phyloP scores from a whole-genome alignment of 35 echinoderm and acorn worm genomes.

The Lytechinus pictus region DNA sequence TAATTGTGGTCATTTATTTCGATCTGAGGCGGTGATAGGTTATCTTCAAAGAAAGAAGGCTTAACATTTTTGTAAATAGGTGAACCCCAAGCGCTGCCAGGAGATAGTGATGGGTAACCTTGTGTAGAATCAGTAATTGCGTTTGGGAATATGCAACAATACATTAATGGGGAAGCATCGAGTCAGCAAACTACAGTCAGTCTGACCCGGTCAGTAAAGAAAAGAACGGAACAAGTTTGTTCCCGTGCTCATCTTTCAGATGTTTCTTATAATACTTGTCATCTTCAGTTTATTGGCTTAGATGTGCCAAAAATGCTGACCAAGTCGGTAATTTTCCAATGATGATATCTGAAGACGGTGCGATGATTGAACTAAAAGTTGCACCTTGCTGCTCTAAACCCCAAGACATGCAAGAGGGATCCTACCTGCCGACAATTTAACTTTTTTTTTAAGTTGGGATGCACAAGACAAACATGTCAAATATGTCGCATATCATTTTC shows the following conservation, averaged over 20 bases:
- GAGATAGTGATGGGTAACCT: background rate
- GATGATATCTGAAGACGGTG: background rate
- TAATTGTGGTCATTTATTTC: background rate
- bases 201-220: background rate
- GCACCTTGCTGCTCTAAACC: background rate
- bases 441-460: too few species aligned
- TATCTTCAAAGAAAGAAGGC: background rate
- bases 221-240: too few species aligned
- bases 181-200: background rate
- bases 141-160: background rate
- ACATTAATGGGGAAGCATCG: background rate
- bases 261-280: background rate
- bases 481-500: background rate
- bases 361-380: background rate
- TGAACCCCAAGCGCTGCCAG: background rate
- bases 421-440: too few species aligned
- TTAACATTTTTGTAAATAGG: background rate
- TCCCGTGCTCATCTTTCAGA: background rate
- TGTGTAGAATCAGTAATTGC: background rate
- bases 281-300: background rate
- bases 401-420: background rate
- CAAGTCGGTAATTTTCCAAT: background rate
- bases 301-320: background rate
- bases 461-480: too few species aligned
- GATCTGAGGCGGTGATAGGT: background rate